Conservation (phyloP, 2,888 invertebrate species). For the Cataglyphis rosenhaueri region DNA sequence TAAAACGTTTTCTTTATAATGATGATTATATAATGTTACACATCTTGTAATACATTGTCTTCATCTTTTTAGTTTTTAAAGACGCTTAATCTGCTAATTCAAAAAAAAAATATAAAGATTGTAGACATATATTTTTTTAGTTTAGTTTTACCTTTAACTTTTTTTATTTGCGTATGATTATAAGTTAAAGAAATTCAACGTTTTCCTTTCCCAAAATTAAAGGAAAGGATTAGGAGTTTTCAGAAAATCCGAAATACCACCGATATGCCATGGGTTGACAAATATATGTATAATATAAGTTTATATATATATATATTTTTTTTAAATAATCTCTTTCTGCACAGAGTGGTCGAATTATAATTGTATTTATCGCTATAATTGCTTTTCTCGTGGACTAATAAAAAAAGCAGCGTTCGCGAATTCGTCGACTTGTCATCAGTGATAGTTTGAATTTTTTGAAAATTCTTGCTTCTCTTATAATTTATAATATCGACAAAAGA, state of each 20-base stretch:
- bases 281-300: not conserved
- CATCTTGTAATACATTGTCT: not conserved
- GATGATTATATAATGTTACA: constrained; percentile 25
- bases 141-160: not conserved
- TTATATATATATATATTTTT: too few species aligned
- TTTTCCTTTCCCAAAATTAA: not conserved
- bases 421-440: too few species aligned
- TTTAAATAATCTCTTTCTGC: too few species aligned
- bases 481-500: too few species aligned
- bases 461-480: too few species aligned
- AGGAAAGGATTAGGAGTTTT: not conserved
- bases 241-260: not conserved
- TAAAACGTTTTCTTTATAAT: constrained; percentile 31
- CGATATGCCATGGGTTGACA: not conserved
- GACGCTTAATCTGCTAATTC: not conserved
- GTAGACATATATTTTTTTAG: not conserved
- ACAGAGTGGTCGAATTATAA: too few species aligned
- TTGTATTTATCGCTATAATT: too few species aligned
- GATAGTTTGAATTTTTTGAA: too few species aligned
- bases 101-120: not conserved
- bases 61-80: not conserved
- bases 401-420: too few species aligned
- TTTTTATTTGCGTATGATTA: not conserved
- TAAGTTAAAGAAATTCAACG: not conserved
- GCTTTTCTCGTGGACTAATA: too few species aligned